Conservation (phyloP, 2,113 vertebrate species). For the Gavialis gangeticus region DNA sequence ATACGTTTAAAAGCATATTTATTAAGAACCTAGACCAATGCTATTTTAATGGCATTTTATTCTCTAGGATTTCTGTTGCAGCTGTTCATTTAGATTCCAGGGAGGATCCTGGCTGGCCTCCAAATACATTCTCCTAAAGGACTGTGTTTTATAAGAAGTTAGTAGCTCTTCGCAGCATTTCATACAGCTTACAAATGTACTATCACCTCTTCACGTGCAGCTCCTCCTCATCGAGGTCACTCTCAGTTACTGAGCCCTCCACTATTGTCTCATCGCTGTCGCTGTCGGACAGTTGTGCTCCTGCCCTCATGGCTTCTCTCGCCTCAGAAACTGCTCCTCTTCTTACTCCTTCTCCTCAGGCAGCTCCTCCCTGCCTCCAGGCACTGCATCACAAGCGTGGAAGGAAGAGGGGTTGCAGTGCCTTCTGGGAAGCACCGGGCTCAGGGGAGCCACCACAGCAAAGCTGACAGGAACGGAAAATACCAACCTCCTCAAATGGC, state of each 20-base stretch:
- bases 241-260: constrained; percentile 63
- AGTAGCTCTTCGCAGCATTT: not conserved
- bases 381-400: no score
- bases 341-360: accelerated
- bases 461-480: no score
- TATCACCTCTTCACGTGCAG: constrained; percentile 53
- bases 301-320: not conserved
- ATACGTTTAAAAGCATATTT: not conserved
- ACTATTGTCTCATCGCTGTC: constrained; percentile 75
- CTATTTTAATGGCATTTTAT: not conserved
- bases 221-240: constrained; percentile 71
- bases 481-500: accelerated
- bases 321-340: accelerated
- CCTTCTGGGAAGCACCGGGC: not conserved
- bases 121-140: not conserved
- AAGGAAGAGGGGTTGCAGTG: no score
- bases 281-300: not conserved
- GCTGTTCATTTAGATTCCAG: not conserved
- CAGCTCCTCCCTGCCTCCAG: accelerated
- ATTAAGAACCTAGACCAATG: not conserved
- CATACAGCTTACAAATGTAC: accelerated
- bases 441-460: no score
- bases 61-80: not conserved
- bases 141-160: not conserved
- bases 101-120: no score